These are phyloP conservation scores for Huso huso DNA, from an alignment of 2,797 vertebrate species.

Conservation along the genomic window DNA sequence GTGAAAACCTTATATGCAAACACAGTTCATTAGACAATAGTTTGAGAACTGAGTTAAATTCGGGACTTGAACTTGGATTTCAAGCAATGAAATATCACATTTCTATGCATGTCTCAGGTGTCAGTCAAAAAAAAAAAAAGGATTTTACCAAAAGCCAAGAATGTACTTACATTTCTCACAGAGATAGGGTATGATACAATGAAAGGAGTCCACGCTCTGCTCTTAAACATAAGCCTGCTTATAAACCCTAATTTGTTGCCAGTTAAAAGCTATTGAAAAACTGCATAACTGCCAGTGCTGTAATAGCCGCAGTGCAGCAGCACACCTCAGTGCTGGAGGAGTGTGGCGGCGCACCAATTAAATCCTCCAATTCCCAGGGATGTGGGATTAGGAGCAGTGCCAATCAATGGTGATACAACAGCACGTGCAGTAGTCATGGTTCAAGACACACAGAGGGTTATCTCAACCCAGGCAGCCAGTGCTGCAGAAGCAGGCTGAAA, in stretches of 20 bases:
- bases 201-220: constrained; percentile 28
- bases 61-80: constrained; percentile 56
- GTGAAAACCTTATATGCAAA: no score
- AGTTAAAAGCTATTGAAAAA: constrained; percentile 50
- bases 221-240: constrained; percentile 39
- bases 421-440: constrained; percentile 71
- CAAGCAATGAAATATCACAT: constrained; percentile 17
- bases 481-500: constrained; percentile 46
- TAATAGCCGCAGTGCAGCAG: constrained; percentile 66
- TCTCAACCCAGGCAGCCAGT: constrained; percentile 50
- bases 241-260: constrained; percentile 48
- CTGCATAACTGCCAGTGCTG: constrained; percentile 50
- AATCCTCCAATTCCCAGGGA: constrained; percentile 34
- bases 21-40: no score
- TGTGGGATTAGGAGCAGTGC: constrained; percentile 55
- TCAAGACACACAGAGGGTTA: constrained; percentile 41
- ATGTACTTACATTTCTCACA: no score
- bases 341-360: constrained; percentile 50
- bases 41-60: constrained; percentile 19
- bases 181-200: constrained; percentile 16
- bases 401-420: constrained; percentile 68
- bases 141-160: no score
- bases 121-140: no score
- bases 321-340: constrained; percentile 45
- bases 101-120: no score